A percentile compares a stretch with the other conserved stretches of the same genome.
Evolutionary conservation across 2,797 vertebrate genomes (phyloP).

Genomic region (Halcyon chelicuti): DNA sequence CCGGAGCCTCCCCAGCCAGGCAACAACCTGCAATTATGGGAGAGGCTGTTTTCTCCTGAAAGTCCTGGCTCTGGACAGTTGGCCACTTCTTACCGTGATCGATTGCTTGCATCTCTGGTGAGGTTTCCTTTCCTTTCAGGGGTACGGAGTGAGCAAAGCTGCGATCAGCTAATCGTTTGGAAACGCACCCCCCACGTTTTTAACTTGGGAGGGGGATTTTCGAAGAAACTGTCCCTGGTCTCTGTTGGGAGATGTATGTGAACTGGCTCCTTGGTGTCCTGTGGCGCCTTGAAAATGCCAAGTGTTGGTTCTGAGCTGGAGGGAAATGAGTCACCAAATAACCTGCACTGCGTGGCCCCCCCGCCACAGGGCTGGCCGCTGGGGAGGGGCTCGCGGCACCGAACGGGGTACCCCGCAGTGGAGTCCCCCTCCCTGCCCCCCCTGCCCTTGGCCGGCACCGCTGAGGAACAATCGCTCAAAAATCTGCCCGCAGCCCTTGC

Average conservation of each 20-base stretch:
- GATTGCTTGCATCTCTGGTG: background rate
- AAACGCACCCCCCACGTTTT: background rate
- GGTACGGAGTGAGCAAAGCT: background rate
- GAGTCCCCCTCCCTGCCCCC: background rate
- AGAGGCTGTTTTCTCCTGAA: background rate
- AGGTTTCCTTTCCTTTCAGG: background rate
- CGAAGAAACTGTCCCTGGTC: background rate
- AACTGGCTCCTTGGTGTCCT: background rate
- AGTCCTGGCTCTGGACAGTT: background rate
- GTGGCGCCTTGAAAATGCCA: background rate
- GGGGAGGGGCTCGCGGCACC: background rate
- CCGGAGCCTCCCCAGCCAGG: background rate
- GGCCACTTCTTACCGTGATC: background rate
- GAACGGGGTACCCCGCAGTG: accelerated
- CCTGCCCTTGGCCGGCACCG: accelerated
- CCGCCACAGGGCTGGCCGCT: background rate
- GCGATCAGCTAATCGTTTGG: background rate
- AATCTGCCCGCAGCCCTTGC: background rate
- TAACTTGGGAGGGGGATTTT: background rate
- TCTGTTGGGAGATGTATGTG: background rate
- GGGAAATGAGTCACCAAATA: background rate
- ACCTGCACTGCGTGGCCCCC: accelerated
- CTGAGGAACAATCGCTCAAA: background rate
- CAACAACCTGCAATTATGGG: background rate
- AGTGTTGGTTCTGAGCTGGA: background rate